Conservation (phyloP, 1,140 invertebrate genomes). For the Plectus sambesii region DNA sequence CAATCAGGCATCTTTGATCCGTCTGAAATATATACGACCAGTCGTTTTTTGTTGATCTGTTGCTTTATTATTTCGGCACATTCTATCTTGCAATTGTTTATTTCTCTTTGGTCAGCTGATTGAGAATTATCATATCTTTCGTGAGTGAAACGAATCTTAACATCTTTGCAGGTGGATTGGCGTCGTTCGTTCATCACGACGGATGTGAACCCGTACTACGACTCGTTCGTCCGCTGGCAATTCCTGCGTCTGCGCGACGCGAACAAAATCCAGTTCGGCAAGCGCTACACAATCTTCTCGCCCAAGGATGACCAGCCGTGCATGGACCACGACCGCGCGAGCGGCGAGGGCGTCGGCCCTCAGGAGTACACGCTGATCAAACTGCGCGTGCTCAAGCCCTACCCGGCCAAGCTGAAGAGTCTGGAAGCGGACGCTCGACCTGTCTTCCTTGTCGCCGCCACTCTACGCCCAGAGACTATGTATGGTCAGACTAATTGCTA, state of each 20-base stretch:
- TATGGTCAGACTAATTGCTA: constrained; percentile 99
- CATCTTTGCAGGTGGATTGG: constrained; percentile 81
- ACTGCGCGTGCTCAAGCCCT: constrained; percentile 67
- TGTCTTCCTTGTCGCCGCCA: constrained; percentile 86
- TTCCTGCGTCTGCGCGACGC: constrained; percentile 73
- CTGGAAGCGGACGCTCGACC: constrained; percentile 45
- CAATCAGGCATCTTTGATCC: too few species aligned
- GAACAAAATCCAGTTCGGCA: constrained; percentile 89
- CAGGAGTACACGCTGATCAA: constrained; percentile 97
- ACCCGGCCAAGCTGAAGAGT: constrained; percentile 58
- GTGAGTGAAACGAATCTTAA: too few species aligned
- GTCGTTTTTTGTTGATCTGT: constrained; percentile 5
- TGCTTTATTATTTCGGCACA: constrained; percentile 4
- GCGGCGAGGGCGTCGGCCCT: constrained; percentile 90
- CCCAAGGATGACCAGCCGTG: constrained; percentile 93
- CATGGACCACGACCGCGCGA: constrained; percentile 95
- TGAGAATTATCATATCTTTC: constrained; percentile 1
- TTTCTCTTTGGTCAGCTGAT: not conserved
- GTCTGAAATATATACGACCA: not conserved
- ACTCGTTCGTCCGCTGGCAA: constrained; percentile 96
- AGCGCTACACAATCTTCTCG: constrained; percentile 91
- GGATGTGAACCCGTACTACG: constrained; percentile 91
- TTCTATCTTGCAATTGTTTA: too few species aligned
- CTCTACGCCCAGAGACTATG: constrained; percentile 95
- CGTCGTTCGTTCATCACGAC: constrained; percentile 92